These are phyloP conservation scores for Polylopha cassiicola DNA, from an alignment of 2,888 invertebrate genomes.

Conservation along the genomic window DNA sequence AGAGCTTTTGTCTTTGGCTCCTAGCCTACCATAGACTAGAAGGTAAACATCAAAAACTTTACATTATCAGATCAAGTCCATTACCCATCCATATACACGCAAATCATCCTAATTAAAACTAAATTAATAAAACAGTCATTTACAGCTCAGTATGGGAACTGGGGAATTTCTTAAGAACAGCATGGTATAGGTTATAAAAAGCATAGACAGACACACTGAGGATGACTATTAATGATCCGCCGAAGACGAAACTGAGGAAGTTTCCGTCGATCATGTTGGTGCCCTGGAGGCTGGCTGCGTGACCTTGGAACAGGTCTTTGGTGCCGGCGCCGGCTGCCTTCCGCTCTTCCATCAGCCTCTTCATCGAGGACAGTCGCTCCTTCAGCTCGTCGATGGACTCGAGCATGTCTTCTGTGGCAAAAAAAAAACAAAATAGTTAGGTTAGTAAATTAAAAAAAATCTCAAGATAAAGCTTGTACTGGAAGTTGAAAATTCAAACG, in stretches of 20 bases:
- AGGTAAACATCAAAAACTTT: too few relatives aligned
- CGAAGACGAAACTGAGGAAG: conserved; percentile 89
- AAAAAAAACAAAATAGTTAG: conserved; percentile 22
- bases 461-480: too few relatives aligned
- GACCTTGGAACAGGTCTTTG: conserved; percentile 67
- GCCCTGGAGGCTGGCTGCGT: conserved; percentile 65
- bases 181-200: conserved; percentile 88
- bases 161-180: conserved; percentile 89
- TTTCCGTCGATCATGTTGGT: conserved; percentile 88
- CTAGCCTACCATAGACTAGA: too few relatives aligned
- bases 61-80: too few relatives aligned
- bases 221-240: conserved; percentile 85
- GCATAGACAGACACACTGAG: conserved; percentile 89
- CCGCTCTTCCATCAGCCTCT: conserved; percentile 86
- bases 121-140: too few relatives aligned
- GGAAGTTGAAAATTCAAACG: too few relatives aligned
- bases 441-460: not conserved
- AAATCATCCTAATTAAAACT: too few relatives aligned
- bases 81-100: too few relatives aligned
- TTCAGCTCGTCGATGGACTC: conserved; percentile 90
- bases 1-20: too few relatives aligned
- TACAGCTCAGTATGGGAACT: conserved; percentile 88
- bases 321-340: conserved; percentile 70
- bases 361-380: conserved; percentile 87
- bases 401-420: conserved; percentile 64